Base-by-base conservation (phyloP, 1,140 invertebrate species). In the Thaumatotibia leucotreta region DNA sequence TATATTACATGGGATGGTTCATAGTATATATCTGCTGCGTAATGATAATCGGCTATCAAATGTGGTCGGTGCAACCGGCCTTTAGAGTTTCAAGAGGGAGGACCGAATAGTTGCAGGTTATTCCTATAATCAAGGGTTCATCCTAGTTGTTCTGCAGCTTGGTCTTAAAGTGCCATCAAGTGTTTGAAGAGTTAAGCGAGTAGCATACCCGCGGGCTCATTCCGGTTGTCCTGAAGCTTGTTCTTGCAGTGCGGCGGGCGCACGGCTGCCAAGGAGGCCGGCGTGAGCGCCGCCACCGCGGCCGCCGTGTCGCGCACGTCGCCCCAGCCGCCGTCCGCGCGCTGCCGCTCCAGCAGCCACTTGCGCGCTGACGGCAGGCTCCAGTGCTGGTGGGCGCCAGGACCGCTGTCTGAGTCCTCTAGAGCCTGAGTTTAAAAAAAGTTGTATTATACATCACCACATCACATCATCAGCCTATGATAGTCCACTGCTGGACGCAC, bases 271-370 rank as follows among this genome's bases (percentile, higher is more conserved):
- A 96, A 77, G 0, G 94, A 94, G 29, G 93, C 93, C 23, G 94
- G 93, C 9, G 94, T 92, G 1, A 97, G 85, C 0, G 95, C 96
- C 0, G 95, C 95, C 4, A 97, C 88, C 2, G 97, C 92, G 4
- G 95, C 95, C 70, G 95, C 95, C 0, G 96, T 97, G 4, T 93
- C 92, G 0, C 94, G 93, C 4, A 96, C 92, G 66, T 94, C 94
- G 14, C 93, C 95, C 91, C 96, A 97, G 0, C 95, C 95, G 4
- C 96, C 96, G 75, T 96, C 95, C 0, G 92, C 82, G 22, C 93
- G 92, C 86, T 97, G 96, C 14, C 94, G 92, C 64, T 92, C 92
- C n/a, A 94, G 89, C 5, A 97, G 91, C 93, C 95, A 97, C 11
- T 92, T 87, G 4, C 95, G 91, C 1, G 96, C 96, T 0, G 94